A percentile compares a stretch with the other conserved stretches of the same genome.
Conservation (phyloP, 2,888 invertebrate genomes). For the Eledone cirrhosa region DNA sequence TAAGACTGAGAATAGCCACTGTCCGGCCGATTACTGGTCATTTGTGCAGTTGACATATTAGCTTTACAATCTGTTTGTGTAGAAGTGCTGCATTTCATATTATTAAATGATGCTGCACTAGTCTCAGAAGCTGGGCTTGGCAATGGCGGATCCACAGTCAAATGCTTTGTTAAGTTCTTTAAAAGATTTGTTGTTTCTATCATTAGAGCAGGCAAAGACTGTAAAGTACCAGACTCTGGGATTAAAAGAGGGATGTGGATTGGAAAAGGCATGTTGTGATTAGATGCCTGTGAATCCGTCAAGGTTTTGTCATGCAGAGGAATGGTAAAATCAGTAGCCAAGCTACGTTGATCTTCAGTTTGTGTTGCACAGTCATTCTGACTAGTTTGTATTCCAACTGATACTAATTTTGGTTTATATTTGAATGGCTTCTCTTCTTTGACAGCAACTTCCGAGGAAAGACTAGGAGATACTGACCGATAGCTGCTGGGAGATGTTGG, state of each 20-base stretch:
- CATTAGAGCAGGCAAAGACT: conserved; percentile 45
- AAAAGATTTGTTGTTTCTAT: conserved; percentile 47
- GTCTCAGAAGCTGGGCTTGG: not conserved
- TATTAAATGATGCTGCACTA: too few species aligned
- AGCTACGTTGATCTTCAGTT: conserved; percentile 23
- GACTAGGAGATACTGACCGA: conserved; percentile 9
- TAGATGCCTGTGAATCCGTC: conserved; percentile 8
- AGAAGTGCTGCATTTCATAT: too few species aligned
- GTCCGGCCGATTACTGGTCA: too few species aligned
- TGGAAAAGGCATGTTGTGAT: not conserved
- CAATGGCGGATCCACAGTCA: conserved; percentile 13
- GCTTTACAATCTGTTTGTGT: too few species aligned
- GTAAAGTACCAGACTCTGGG: conserved; percentile 3
- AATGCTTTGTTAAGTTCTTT: conserved; percentile 31
- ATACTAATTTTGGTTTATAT: conserved; percentile 31
- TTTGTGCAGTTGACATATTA: too few species aligned
- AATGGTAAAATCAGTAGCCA: conserved; percentile 24
- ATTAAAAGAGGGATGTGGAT: conserved; percentile 19
- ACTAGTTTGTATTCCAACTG: conserved; percentile 37
- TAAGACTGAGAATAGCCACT: too few species aligned
- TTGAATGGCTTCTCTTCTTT: not conserved
- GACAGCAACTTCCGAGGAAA: not conserved
- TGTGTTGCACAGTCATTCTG: conserved; percentile 36
- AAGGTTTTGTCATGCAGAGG: not conserved
- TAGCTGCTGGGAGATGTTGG: conserved; percentile 23